Conservation (phyloP, 2,888 invertebrate genomes). For the Andrena marginata region DNA sequence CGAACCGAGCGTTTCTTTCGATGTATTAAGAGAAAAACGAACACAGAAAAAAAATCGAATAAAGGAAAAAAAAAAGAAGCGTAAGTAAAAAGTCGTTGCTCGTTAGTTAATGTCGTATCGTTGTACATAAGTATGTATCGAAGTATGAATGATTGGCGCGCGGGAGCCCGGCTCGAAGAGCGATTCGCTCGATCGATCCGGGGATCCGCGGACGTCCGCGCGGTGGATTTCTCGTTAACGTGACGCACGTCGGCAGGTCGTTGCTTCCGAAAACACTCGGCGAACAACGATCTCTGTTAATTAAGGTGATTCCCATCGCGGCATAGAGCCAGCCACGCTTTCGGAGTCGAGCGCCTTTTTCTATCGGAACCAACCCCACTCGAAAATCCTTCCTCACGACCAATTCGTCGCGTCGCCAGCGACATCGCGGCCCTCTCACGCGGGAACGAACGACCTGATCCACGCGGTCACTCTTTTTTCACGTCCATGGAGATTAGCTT, state of each 20-base stretch:
- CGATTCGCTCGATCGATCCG: conserved; percentile 4
- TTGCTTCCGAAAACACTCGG: conserved; percentile 26
- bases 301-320: conserved; percentile 27
- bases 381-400: conserved; percentile 8
- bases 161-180: not conserved
- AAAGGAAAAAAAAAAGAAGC: conserved; percentile 33
- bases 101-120: conserved; percentile 75
- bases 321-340: conserved; percentile 25
- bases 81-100: conserved; percentile 65
- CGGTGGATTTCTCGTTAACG: conserved; percentile 3
- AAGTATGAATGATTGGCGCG: conserved; percentile 35
- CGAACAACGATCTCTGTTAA: conserved; percentile 47
- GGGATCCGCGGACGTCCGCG: not conserved
- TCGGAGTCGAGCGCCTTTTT: conserved; percentile 33
- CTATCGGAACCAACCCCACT: conserved; percentile 23
- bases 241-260: conserved; percentile 31
- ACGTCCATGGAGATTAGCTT: conserved; percentile 35
- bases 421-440: not conserved
- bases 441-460: conserved; percentile 36
- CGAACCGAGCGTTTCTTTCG: conserved; percentile 61
- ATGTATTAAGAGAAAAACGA: conserved; percentile 49
- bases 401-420: conserved; percentile 28
- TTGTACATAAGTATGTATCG: conserved; percentile 73
- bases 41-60: conserved; percentile 19
- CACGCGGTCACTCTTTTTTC: conserved; percentile 20